Percentiles rank a stretch among this genome's conserved stretches.
phyloP scores from a whole-genome alignment of 2,888 invertebrate species.

The Ryuthela nishihirai region DNA sequence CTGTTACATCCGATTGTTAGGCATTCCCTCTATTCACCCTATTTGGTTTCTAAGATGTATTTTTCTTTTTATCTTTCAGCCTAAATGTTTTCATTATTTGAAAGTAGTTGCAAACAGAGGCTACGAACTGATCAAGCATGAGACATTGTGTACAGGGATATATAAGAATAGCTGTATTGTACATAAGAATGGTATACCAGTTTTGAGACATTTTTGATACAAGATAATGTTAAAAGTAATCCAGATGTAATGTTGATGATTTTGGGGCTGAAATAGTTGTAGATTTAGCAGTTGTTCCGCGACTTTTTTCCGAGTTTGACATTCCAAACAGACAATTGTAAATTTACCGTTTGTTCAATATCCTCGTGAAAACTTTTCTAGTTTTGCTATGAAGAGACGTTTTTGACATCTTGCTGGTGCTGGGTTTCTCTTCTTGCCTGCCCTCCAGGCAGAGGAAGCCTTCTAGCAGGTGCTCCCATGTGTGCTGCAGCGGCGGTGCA shows the following conservation, averaged over 20 bases:
- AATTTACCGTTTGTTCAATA: neutral
- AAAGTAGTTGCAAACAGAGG: no score
- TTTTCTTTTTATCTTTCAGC: no score
- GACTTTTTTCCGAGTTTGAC: conserved; percentile 14
- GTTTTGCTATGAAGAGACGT: conserved; percentile 37
- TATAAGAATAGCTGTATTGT: neutral
- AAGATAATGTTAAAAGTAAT: conserved; percentile 34
- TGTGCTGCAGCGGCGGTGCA: conserved; percentile 8
- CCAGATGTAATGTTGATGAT: conserved; percentile 26
- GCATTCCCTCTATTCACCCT: no score
- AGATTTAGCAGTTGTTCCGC: conserved; percentile 27
- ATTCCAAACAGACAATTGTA: conserved; percentile 18
- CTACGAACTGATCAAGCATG: no score
- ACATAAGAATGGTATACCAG: conserved; percentile 26
- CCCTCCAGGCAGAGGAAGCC: neutral
- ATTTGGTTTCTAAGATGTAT: no score
- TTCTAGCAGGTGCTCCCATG: conserved; percentile 27
- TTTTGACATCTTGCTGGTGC: conserved; percentile 37
- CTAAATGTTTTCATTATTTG: no score
- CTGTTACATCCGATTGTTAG: no score
- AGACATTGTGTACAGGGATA: no score
- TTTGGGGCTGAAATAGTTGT: conserved; percentile 32
- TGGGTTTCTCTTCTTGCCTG: conserved; percentile 15
- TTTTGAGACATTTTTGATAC: conserved; percentile 38
- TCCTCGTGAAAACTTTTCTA: conserved; percentile 1